phyloP scores from a whole-genome alignment of 2,797 vertebrate genomes.

The Helicolenus hilgendorfi region DNA sequence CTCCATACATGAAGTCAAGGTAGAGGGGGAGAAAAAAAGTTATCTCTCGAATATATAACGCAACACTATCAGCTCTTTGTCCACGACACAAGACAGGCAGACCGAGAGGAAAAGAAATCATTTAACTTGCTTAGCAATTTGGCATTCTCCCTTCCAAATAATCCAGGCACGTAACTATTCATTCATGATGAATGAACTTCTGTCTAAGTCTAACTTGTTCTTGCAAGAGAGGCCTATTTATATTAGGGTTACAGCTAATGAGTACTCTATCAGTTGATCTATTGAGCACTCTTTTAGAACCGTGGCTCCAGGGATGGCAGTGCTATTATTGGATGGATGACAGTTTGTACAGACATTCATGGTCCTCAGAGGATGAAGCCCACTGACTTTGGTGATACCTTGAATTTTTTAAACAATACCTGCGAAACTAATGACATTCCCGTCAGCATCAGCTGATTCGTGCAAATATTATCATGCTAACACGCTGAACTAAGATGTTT shows the following conservation, averaged over 20 bases:
- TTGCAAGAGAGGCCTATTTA: not conserved
- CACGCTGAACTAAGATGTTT: not conserved
- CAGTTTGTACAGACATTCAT: not conserved
- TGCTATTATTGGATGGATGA: not conserved
- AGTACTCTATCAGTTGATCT: not conserved
- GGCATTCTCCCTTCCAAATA: too few relatives aligned
- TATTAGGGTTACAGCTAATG: constrained; percentile 4
- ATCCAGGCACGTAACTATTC: too few relatives aligned
- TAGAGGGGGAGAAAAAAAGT: too few relatives aligned
- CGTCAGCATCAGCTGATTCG: not conserved
- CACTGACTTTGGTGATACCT: not conserved
- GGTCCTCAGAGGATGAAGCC: not conserved
- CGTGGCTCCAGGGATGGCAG: not conserved
- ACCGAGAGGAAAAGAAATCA: too few relatives aligned
- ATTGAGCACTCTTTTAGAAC: not conserved
- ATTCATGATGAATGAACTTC: too few relatives aligned
- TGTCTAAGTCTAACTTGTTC: not conserved
- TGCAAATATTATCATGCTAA: not conserved
- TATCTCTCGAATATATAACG: too few relatives aligned
- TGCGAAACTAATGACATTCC: not conserved
- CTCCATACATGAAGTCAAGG: too few relatives aligned
- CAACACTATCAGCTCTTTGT: too few relatives aligned
- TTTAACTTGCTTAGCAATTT: too few relatives aligned
- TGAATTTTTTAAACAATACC: not conserved
- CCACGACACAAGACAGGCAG: too few relatives aligned